Percentiles rank a stretch among this genome's conserved stretches.
phyloP scores from a whole-genome alignment of 2,113 vertebrate species.

The Aegithalos caudatus region DNA sequence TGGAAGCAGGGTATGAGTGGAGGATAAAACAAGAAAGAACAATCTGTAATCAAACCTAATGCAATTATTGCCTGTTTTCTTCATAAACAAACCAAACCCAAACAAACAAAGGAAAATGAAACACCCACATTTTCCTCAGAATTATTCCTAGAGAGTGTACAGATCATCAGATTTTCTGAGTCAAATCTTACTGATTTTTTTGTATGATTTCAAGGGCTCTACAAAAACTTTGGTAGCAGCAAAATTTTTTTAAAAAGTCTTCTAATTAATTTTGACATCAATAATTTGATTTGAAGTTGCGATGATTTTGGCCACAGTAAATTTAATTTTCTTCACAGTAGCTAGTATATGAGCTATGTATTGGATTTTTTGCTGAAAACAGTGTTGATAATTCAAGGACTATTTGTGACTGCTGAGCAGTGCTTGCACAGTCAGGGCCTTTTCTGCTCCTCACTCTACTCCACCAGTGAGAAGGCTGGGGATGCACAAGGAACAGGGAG shows the following conservation, averaged over 20 bases:
- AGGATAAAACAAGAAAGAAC: not conserved
- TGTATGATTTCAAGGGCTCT: not conserved
- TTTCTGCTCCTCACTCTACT: not conserved
- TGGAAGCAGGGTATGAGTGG: not conserved
- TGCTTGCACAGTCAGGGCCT: not conserved
- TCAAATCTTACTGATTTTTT: not conserved
- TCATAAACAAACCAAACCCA: not conserved
- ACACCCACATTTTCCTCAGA: not conserved
- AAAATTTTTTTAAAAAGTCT: not conserved
- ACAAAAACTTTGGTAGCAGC: not conserved
- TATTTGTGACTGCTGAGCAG: accelerated
- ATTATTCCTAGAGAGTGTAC: not conserved
- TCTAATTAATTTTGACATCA: not conserved
- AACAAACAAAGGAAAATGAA: not conserved
- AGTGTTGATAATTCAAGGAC: not conserved
- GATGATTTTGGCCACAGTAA: not conserved
- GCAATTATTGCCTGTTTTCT: not conserved
- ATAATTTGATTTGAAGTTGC: not conserved
- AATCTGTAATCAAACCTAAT: not conserved
- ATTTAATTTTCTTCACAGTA: not conserved
- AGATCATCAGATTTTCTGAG: not conserved
- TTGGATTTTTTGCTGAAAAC: not conserved
- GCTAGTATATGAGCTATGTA: not conserved
- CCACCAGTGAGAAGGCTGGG: too few species aligned
- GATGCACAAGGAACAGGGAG: not conserved